Evolutionary conservation across 2,888 invertebrate species (phyloP), one percentile per base, ranked within the genome.

Genomic region (Lycophotia porphyrea): DNA sequence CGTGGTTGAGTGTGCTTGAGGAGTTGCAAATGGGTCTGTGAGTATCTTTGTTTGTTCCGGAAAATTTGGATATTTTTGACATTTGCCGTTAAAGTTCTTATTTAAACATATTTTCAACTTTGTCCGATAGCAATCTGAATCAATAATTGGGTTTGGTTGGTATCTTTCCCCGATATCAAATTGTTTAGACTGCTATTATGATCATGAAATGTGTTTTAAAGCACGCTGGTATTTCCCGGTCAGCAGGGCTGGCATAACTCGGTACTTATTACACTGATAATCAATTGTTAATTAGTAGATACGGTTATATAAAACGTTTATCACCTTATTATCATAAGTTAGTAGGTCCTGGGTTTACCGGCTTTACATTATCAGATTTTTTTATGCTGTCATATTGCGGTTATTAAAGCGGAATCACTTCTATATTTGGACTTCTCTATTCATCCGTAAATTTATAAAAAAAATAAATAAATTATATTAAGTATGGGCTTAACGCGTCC

Each of bases 291-390:
- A 69, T 70, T 34, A 47, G 39, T 47, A 39, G n/a, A 7, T 49
- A 55, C 24, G 55, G 74, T 77, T n/a, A 55, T 7, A 8, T 24
- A 42, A 44, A 52, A 72, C 52, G 44, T 34, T 63, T 63, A 80
- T 77, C 76, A 13, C 24, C 5, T 24, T 71, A 3, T 39, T 71
- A 80, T 77, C 63, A 24, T 55, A 63, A 39, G n/a, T 63, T 18
- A 13, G 31, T n/a, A 60, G 9, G 44, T 76, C 0, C 24, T 39
- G 67, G 55, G 39, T 52, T 79, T 77, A 31, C 31, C 4, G 5
- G 9, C 55, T 47, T 72, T 21, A 21, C 5, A 44, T 79, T 44
- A 52, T 36, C 42, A 5, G n/a, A 18, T 34, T 60, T 55, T 36
- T 24, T 44, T 3, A 55, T 34, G 15, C 11, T 2, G 15, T 78